Evolutionary conservation across 2,113 vertebrate genomes (phyloP), one percentile per base, ranked within the genome.

Genomic region (Paramormyrops kingsleyae): DNA sequence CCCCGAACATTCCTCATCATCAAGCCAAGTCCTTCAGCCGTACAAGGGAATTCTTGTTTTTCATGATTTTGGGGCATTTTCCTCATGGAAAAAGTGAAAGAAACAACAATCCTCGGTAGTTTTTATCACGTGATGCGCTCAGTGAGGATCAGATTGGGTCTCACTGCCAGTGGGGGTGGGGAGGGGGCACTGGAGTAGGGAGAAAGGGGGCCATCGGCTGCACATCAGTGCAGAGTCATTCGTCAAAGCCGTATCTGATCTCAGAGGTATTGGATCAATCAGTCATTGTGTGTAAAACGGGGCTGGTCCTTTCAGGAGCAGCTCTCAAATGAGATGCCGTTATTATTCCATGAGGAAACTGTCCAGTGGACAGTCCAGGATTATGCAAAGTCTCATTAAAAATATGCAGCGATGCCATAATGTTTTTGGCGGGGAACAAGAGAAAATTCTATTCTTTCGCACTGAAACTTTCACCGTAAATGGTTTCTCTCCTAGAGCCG

Each of bases 171-270:
- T 62, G 59, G 62, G 62, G 10, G 8, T 95, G 96, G 96, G 94
- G 95, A 96, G 96, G 95, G 96, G 95, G 95, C 95, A 95, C 91
- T 94, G 96, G 90, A 88, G 93, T 31, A 88, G 93, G 95, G 95
- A 93, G 96, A 94, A 93, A 91, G 91, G 94, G 91, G 92, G 90
- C 94, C 94, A 89, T 94, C 94, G 94, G 94, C 95, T 95, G 93
- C 94, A 89, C 94, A 91, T 92, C 91, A 66, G 94, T 92, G 90
- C 93, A 91, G 93, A 97, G 95, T 94, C 95, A 98, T 98, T 98
- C 96, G 97, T 99, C 98, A 98, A 97, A 95, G 97, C 97, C 97
- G 98, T 98, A 99, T 99, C 97, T 98, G 97, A 99, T 99, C 97
- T 95, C 94, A 95, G 95, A 97, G 96, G 96, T 97, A 97, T 97